Percentiles rank a stretch among this genome's conserved stretches.
Evolutionary conservation across 2,113 vertebrate species (phyloP).

Genomic region (Boleophthalmus pectinirostris): DNA sequence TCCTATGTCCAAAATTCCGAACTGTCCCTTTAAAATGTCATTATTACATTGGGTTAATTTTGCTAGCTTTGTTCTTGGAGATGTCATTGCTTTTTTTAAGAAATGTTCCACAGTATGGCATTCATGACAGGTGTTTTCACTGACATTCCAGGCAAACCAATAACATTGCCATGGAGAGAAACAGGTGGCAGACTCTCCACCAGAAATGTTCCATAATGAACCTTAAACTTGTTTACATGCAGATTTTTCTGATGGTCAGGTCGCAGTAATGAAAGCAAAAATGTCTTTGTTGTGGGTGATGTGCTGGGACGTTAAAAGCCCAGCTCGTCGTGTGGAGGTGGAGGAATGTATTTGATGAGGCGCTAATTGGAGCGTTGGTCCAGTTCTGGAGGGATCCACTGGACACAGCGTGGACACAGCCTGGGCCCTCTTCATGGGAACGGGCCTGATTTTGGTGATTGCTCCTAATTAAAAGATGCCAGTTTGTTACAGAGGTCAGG

Average conservation of each 20-base stretch:
- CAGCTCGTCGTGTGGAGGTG: constrained; percentile 49
- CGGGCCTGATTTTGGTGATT: constrained; percentile 40
- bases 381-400: constrained; percentile 45
- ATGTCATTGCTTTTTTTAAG: too few relatives aligned
- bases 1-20: too few relatives aligned
- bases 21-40: too few relatives aligned
- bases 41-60: too few relatives aligned
- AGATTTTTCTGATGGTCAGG: constrained; percentile 14
- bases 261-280: constrained; percentile 50
- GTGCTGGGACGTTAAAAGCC: constrained; percentile 57
- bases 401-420: constrained; percentile 36
- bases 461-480: constrained; percentile 55
- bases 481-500: background rate
- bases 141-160: too few relatives aligned
- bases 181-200: too few relatives aligned
- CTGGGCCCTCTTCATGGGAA: constrained; percentile 68
- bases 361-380: constrained; percentile 64
- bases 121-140: too few relatives aligned
- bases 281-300: constrained; percentile 60
- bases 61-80: too few relatives aligned
- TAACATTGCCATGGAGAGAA: too few relatives aligned
- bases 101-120: too few relatives aligned
- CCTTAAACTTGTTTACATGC: background rate
- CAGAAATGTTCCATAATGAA: too few relatives aligned
- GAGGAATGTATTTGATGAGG: constrained; percentile 70